Evolutionary conservation across 2,797 vertebrate genomes (phyloP).

Genomic region (Champsocephalus esox): DNA sequence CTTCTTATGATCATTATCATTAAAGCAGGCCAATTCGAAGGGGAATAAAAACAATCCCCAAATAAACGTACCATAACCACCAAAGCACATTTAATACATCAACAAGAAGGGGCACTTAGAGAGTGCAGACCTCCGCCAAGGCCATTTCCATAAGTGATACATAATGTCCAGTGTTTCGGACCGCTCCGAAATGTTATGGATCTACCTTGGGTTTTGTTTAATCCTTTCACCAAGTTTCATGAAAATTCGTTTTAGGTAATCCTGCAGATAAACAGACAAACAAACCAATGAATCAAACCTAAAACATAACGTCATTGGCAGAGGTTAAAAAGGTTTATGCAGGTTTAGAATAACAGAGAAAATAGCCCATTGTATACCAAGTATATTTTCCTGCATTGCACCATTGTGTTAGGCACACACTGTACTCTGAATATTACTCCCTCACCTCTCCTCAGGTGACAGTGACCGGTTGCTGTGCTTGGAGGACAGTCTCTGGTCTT

Average conservation of each 20-base stretch:
- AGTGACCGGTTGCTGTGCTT: constrained; percentile 92
- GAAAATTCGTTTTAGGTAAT: background rate
- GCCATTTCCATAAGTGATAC: too few relatives aligned
- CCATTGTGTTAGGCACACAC: background rate
- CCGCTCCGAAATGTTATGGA: background rate
- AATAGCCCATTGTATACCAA: background rate
- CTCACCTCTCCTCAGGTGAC: constrained; percentile 80
- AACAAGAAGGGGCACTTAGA: background rate
- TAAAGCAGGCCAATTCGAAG: background rate
- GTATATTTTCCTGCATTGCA: background rate
- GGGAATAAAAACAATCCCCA: background rate
- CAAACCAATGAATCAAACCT: background rate
- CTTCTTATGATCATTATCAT: background rate
- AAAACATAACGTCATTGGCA: background rate
- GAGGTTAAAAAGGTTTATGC: too few relatives aligned
- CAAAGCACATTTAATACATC: background rate
- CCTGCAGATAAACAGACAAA: background rate
- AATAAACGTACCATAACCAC: background rate
- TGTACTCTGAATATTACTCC: background rate
- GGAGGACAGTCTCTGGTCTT: constrained; percentile 95
- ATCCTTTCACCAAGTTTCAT: background rate
- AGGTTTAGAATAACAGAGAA: background rate
- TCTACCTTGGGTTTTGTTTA: background rate
- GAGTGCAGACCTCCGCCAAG: background rate
- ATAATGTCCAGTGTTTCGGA: background rate